Percentiles rank a stretch among this genome's conserved stretches.
Evolutionary conservation across 2,797 vertebrate species (phyloP).

Genomic region (Spea hammondii): DNA sequence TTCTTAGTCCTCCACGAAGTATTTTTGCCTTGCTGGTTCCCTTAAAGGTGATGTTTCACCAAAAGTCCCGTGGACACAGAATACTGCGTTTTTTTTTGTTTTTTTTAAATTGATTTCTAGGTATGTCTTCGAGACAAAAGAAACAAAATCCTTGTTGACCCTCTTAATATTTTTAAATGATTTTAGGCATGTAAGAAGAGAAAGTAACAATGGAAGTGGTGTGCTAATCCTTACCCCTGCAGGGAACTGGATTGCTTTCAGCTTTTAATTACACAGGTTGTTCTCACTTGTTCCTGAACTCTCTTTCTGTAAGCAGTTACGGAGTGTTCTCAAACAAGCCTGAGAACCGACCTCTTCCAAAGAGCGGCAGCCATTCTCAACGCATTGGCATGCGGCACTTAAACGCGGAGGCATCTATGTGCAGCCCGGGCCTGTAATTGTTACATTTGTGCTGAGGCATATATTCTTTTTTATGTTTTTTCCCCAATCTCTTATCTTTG

Average conservation of each 20-base stretch:
- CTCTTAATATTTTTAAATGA: too few species aligned
- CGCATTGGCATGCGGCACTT: constrained; percentile 8
- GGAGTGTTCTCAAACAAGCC: constrained; percentile 17
- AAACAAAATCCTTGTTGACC: too few species aligned
- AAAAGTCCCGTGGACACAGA: too few species aligned
- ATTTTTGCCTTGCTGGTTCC: too few species aligned
- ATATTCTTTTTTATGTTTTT: background rate
- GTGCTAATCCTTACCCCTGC: background rate
- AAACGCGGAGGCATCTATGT: constrained; percentile 12
- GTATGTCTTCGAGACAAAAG: too few species aligned
- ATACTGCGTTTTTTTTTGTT: too few species aligned
- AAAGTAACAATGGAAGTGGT: background rate
- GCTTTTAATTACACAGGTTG: constrained; percentile 34
- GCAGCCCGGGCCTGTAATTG: constrained; percentile 32
- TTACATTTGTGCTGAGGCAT: constrained; percentile 10
- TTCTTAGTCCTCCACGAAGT: too few species aligned
- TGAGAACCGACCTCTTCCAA: constrained; percentile 28
- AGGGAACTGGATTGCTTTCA: constrained; percentile 16
- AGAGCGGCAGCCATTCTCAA: background rate
- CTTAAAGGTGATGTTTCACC: too few species aligned
- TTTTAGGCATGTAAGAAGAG: too few species aligned
- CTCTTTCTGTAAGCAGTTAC: constrained; percentile 7
- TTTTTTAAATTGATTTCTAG: too few species aligned
- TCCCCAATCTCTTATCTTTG: background rate
- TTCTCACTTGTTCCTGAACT: constrained; percentile 13